phyloP scores from a whole-genome alignment of 2,113 vertebrate species.

The Nerophis ophidion region DNA sequence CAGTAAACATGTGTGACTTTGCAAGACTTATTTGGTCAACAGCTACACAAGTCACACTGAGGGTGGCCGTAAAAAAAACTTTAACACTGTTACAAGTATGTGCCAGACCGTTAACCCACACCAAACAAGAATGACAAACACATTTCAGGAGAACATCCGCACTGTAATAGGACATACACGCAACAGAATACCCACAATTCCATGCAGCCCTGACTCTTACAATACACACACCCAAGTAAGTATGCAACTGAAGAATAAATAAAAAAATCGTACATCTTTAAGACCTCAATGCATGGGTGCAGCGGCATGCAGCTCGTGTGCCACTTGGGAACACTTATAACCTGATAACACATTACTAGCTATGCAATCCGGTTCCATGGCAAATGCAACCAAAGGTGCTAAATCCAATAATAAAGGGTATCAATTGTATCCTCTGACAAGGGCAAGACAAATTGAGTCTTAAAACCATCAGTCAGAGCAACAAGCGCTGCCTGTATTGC shows the following conservation, averaged over 20 bases:
- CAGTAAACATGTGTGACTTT: too few species aligned
- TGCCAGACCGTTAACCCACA: too few species aligned
- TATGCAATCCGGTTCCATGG: slow-evolving; percentile 52
- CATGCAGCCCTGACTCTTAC: too few species aligned
- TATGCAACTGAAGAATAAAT: neutral
- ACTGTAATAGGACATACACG: too few species aligned
- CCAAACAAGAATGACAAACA: too few species aligned
- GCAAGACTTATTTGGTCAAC: too few species aligned
- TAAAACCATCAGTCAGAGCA: slow-evolving; percentile 16
- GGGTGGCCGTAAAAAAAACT: too few species aligned
- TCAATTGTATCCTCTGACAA: slow-evolving; percentile 53
- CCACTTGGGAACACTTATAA: slow-evolving; percentile 20
- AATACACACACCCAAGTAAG: too few species aligned
- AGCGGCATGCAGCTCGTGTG: slow-evolving; percentile 10
- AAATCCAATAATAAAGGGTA: slow-evolving; percentile 63
- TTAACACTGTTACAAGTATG: too few species aligned
- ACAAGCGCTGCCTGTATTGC: neutral
- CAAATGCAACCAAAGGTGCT: slow-evolving; percentile 53
- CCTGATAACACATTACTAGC: slow-evolving; percentile 19
- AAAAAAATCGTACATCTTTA: neutral
- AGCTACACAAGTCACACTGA: too few species aligned
- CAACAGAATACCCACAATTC: too few species aligned
- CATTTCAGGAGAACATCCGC: too few species aligned
- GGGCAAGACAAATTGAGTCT: slow-evolving; percentile 26
- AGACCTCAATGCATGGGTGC: neutral